Evolutionary conservation across 2,113 vertebrate genomes (phyloP), one percentile per base, ranked within the genome.

Genomic region (Chaenogobius annularis): DNA sequence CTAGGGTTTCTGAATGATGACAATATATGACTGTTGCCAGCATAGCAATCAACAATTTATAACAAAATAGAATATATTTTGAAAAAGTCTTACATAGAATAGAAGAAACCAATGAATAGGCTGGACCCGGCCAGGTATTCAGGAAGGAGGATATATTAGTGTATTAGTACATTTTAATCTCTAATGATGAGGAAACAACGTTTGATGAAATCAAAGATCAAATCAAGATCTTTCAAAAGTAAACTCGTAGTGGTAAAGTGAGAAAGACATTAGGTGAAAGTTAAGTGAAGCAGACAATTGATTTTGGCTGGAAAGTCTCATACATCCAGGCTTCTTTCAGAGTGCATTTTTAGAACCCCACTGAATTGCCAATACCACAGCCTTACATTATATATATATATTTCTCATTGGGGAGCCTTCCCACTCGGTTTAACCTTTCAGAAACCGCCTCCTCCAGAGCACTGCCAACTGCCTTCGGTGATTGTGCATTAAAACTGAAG

Each of bases 351-450:
- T 64, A 64, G 12, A 1, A 31, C 15, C 59, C 20, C 35, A 67
- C 15, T 43, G 62, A 12, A 10, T 37, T 14, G 31, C 13, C 12
- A 6, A 44, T 65, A 47, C 68, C 35, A 47, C 19, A 31, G 31
- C 40, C 15, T 1, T 55, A 54, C 2, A 1, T 37, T 17, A 5
- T 62, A 10, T 31, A 17, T 66, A 14, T 56, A 68, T 63, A 68
- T 65, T 40, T 19, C 46, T 66, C 52, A 15, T 40, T 48, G 50
- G 17, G 14, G 12, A 68, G 6, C 67, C 10, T 55, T 83, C 75
- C 10, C 72, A 80, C 77, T 11, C 73, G 15, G 40, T 64, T 68
- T 87, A 66, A 86, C 73, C 81, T 80, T 84, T 65, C 20, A 70
- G 61, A 73, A 70, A 71, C 43, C 35, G 23, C 1, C 37, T 50